Conservation (phyloP, 2,113 vertebrate species). For the Anolis sagrei region DNA sequence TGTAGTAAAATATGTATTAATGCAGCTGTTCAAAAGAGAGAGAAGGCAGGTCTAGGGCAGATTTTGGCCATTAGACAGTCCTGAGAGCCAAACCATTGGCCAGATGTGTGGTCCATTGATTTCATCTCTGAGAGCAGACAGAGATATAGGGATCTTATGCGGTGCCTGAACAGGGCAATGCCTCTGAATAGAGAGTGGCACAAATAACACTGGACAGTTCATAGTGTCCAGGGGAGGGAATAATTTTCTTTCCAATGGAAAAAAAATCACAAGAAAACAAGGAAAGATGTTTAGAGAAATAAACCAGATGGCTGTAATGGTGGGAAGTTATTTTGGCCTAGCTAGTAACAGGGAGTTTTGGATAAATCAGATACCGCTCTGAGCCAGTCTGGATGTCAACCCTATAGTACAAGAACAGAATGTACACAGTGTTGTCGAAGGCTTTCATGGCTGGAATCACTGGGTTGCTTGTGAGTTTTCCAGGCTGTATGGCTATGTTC, state of each 20-base stretch:
- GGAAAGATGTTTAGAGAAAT: too few relatives aligned
- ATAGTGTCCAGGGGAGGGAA: background rate
- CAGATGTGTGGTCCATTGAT: background rate
- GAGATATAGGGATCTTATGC: background rate
- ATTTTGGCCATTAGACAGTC: background rate
- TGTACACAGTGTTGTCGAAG: too few relatives aligned
- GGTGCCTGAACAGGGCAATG: background rate
- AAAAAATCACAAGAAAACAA: too few relatives aligned
- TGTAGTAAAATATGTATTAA: slow-evolving; percentile 62
- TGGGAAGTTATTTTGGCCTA: background rate
- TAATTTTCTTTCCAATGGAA: background rate
- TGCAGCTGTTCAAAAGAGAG: background rate
- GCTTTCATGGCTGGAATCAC: too few relatives aligned
- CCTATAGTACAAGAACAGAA: background rate
- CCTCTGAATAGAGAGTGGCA: background rate
- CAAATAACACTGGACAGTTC: background rate
- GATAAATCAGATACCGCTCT: background rate
- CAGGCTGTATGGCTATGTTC: too few relatives aligned
- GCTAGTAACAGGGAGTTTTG: background rate
- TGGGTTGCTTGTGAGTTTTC: too few relatives aligned
- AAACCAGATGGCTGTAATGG: too few relatives aligned
- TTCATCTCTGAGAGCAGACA: background rate
- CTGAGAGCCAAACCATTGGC: background rate
- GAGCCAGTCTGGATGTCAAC: background rate
- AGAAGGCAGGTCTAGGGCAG: slow-evolving; percentile 30